Percentiles rank a stretch among this genome's conserved stretches.
phyloP scores from a whole-genome alignment of 2,797 vertebrate species.

The Sebastes reedi region DNA sequence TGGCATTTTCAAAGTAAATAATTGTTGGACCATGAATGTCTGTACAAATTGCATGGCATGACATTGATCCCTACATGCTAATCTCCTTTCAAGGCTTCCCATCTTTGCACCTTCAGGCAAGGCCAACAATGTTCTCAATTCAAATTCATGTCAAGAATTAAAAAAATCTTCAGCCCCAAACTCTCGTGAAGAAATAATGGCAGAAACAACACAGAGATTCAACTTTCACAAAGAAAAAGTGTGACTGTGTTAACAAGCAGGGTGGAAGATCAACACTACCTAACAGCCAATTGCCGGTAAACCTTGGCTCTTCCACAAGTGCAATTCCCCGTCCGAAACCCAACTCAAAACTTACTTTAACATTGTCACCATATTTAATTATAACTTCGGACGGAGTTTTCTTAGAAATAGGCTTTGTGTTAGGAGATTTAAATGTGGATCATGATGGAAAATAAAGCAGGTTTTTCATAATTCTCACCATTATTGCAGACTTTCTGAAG shows the following conservation, averaged over 20 bases:
- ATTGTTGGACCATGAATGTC: not conserved
- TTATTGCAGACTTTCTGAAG: not conserved
- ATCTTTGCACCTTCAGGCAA: not conserved
- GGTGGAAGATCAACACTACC: not conserved
- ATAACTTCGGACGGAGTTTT: not conserved
- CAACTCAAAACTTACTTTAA: constrained; percentile 7
- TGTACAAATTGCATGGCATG: too few species aligned
- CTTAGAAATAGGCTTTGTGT: not conserved
- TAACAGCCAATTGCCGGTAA: not conserved
- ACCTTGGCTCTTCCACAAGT: constrained; percentile 23
- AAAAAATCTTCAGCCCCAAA: not conserved
- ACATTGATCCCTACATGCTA: not conserved
- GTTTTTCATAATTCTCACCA: not conserved
- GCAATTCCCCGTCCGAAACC: not conserved
- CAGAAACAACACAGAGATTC: not conserved
- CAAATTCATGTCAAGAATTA: not conserved
- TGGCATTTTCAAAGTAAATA: too few species aligned
- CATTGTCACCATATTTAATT: constrained; percentile 1
- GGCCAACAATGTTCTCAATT: not conserved
- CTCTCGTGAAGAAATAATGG: not conserved
- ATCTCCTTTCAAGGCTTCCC: not conserved
- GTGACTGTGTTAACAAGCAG: constrained; percentile 11
- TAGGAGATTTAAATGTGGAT: not conserved
- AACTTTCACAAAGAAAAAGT: not conserved
- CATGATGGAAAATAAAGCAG: not conserved